Conservation (phyloP, 2,113 vertebrate species). For the Panthera leo region DNA sequence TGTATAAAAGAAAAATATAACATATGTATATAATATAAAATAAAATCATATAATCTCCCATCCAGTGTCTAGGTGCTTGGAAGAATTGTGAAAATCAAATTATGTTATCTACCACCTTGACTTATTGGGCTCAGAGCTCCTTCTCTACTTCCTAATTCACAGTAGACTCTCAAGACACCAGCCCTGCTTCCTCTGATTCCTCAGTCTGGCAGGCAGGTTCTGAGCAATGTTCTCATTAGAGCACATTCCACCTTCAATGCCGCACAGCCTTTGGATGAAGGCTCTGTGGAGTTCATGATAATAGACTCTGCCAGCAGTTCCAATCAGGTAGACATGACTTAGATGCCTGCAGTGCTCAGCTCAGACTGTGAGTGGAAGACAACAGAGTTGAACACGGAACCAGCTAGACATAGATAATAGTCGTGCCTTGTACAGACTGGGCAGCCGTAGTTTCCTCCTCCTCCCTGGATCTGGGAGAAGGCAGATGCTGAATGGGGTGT, state of each 20-base stretch:
- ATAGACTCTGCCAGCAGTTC: neutral
- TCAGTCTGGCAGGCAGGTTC: neutral
- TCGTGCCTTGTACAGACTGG: rapidly evolving
- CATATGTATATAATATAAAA: neutral
- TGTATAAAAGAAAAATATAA: neutral
- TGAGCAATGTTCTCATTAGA: slow-evolving; percentile 21
- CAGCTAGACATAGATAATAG: neutral
- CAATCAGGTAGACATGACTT: neutral
- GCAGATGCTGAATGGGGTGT: neutral
- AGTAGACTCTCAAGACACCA: neutral
- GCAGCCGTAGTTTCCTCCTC: neutral
- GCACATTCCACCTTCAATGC: neutral
- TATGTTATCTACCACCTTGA: neutral
- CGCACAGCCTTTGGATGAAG: neutral
- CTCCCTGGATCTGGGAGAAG: neutral
- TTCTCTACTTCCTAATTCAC: neutral
- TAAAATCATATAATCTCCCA: neutral
- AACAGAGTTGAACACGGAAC: neutral
- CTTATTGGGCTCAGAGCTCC: neutral
- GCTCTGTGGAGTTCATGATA: neutral
- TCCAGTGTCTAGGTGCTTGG: too few relatives aligned
- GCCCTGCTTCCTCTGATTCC: neutral
- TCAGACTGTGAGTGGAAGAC: neutral
- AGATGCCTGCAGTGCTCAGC: neutral
- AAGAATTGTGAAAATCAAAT: neutral